These are phyloP conservation scores for Belonocnema kinseyi DNA, from an alignment of 1,140 invertebrate species.

Conservation along the genomic window DNA sequence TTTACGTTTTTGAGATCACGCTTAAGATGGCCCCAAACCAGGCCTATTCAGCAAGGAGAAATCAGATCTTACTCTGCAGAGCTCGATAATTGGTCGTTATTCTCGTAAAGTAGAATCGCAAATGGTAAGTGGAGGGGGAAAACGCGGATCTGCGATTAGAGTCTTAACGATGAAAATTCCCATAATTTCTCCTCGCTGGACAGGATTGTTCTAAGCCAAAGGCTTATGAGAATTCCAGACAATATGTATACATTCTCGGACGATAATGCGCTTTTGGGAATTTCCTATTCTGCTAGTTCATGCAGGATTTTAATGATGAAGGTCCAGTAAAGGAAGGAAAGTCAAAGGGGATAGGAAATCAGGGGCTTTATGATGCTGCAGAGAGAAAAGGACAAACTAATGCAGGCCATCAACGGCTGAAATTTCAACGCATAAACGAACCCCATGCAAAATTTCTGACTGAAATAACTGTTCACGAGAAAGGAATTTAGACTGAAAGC, in stretches of 20 bases:
- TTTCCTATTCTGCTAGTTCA: not conserved
- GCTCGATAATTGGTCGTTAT: no score
- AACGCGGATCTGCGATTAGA: no score
- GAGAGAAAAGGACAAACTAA: slow-evolving; percentile 1
- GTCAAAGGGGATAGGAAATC: slow-evolving; percentile 30
- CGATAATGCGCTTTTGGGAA: not conserved
- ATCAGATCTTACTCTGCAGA: no score
- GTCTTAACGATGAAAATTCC: no score
- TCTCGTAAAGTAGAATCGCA: no score
- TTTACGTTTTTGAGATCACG: no score
- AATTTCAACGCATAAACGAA: not conserved
- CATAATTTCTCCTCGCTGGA: no score
- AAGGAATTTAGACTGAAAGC: not conserved
- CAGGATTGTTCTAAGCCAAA: not conserved
- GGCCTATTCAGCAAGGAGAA: no score
- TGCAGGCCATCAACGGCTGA: slow-evolving; percentile 14
- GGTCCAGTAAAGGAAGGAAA: slow-evolving; percentile 12
- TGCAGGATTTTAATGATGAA: slow-evolving; percentile 20
- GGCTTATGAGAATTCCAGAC: not conserved
- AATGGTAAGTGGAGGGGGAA: no score
- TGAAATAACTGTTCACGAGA: slow-evolving; percentile 5
- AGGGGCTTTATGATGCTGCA: slow-evolving; percentile 5
- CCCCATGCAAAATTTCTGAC: not conserved
- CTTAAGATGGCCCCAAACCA: no score
- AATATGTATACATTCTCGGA: not conserved